These are phyloP conservation scores for Narcine bancroftii DNA, from an alignment of 2,113 vertebrate species.

Conservation along the genomic window DNA sequence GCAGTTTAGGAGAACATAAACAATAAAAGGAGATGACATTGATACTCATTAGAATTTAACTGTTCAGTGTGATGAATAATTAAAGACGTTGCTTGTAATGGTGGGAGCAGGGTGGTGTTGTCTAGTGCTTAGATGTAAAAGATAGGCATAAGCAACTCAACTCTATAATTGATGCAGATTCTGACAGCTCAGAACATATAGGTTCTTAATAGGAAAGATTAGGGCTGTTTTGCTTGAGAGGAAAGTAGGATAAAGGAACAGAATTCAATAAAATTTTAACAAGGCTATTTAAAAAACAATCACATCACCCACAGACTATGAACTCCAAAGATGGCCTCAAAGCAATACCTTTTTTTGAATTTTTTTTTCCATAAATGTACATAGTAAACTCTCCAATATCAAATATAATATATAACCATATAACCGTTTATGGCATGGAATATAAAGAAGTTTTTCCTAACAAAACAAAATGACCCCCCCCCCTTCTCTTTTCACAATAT, in stretches of 20 bases:
- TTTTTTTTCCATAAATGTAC: no score
- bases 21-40: background rate
- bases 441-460: no score
- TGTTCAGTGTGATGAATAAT: background rate
- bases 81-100: background rate
- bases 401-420: no score
- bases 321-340: background rate
- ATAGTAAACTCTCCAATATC: no score
- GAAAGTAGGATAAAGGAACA: background rate
- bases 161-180: background rate
- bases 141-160: background rate
- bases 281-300: background rate
- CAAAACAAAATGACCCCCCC: no score
- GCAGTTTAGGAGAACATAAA: background rate
- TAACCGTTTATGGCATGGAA: no score
- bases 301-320: background rate
- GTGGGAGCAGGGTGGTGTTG: background rate
- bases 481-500: no score
- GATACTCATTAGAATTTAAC: background rate
- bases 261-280: background rate
- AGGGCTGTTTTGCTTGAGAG: background rate
- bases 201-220: background rate
- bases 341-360: background rate
- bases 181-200: background rate
- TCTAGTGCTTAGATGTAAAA: background rate